Evolutionary conservation across 2,888 invertebrate species (phyloP).

Genomic region (Clepsis dumicolana): DNA sequence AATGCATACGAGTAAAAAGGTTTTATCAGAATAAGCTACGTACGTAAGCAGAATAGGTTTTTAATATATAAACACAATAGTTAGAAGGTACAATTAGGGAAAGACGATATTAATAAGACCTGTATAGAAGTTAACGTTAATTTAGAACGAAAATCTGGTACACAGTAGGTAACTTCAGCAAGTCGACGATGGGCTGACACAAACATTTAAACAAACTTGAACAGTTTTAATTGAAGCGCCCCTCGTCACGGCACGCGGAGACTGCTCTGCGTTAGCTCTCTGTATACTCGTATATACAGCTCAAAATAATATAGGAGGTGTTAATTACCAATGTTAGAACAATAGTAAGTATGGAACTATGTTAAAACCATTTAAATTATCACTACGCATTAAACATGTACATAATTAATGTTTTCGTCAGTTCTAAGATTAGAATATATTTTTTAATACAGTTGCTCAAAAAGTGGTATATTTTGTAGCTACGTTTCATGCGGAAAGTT

Average conservation of each 20-base stretch:
- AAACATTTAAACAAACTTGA: conserved; percentile 80
- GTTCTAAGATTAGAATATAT: too few species aligned
- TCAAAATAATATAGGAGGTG: conserved; percentile 32
- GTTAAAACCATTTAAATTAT: too few species aligned
- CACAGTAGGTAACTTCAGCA: conserved; percentile 54
- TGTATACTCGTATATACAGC: conserved; percentile 52
- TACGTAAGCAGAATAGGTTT: background rate
- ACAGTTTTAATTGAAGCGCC: conserved; percentile 80
- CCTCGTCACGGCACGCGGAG: conserved; percentile 62
- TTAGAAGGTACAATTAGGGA: conserved; percentile 8
- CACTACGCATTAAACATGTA: too few species aligned
- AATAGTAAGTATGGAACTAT: background rate
- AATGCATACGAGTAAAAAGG: background rate
- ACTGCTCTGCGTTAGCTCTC: conserved; percentile 49
- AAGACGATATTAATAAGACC: conserved; percentile 24
- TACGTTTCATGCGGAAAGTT: too few species aligned
- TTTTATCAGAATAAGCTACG: background rate
- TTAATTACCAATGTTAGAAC: background rate
- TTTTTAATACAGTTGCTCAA: too few species aligned
- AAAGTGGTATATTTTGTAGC: too few species aligned
- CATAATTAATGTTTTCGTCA: too few species aligned
- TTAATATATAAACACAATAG: background rate
- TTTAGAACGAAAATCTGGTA: conserved; percentile 61
- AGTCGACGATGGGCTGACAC: conserved; percentile 66
- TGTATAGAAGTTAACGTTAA: conserved; percentile 50